phyloP scores from a whole-genome alignment of 23 tunicate genomes.

The Diplosoma virens region DNA sequence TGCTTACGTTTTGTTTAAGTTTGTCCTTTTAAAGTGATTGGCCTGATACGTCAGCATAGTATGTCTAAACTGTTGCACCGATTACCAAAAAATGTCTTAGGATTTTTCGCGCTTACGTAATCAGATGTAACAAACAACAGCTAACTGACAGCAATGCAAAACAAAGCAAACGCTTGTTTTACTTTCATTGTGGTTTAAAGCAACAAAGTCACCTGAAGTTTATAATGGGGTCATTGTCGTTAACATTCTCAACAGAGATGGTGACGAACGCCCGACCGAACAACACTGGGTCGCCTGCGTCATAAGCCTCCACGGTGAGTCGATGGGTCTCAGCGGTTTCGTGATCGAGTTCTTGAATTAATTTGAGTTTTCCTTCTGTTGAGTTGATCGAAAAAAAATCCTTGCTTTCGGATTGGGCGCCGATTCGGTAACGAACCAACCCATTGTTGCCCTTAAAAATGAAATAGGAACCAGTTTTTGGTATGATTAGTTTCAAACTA shows the following conservation, averaged over 20 bases:
- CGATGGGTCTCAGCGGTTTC: conserved; percentile 42
- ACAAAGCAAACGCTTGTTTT: background rate
- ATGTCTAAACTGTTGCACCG: too few species aligned
- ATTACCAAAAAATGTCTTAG: too few species aligned
- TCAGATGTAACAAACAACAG: too few species aligned
- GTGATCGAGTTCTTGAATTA: conserved; percentile 42
- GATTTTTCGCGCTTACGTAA: too few species aligned
- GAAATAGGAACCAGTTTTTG: too few species aligned
- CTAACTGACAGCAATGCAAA: too few species aligned
- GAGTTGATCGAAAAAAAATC: conserved; percentile 41
- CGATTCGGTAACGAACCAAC: conserved; percentile 43
- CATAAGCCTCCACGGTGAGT: conserved; percentile 59
- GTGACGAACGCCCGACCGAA: conserved; percentile 57
- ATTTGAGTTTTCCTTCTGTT: conserved; percentile 49
- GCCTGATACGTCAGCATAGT: too few species aligned
- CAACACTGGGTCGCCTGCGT: conserved; percentile 65
- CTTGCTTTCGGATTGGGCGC: conserved; percentile 1
- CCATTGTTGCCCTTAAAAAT: conserved; percentile 74
- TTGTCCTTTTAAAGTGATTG: too few species aligned
- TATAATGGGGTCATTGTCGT: conserved; percentile 57
- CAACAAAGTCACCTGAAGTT: conserved; percentile 26
- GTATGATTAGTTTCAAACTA: background rate
- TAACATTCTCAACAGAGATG: conserved; percentile 42
- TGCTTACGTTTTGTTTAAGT: too few species aligned
- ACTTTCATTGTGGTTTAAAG: background rate